Evolutionary conservation across 1,140 invertebrate species (phyloP).

Genomic region (Magallana angulata): DNA sequence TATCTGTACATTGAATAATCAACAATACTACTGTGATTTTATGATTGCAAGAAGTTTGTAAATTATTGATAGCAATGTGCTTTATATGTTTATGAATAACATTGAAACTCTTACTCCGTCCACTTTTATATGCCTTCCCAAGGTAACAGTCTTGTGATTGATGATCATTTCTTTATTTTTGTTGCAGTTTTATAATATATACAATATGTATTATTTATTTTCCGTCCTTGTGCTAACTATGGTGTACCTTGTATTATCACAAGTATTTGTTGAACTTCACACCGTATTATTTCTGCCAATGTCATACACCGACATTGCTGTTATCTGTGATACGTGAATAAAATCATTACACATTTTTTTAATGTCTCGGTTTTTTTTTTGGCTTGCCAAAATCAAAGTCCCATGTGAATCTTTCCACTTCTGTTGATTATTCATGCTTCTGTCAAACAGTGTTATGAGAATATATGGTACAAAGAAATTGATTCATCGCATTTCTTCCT

Average conservation of each 20-base stretch:
- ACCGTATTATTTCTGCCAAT: neutral
- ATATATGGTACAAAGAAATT: neutral
- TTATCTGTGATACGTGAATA: conserved; percentile 33
- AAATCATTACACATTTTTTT: conserved; percentile 20
- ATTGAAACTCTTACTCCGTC: neutral
- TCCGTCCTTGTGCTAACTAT: too few relatives aligned
- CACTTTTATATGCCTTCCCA: neutral
- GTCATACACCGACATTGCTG: neutral
- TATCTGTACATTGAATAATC: too few relatives aligned
- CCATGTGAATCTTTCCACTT: neutral
- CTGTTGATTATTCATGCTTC: neutral
- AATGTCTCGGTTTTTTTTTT: neutral
- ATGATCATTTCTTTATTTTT: neutral
- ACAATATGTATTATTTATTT: neutral
- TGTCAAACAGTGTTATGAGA: neutral
- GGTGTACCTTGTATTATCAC: neutral
- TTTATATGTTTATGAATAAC: too few relatives aligned
- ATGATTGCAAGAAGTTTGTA: too few relatives aligned
- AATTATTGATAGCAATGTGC: too few relatives aligned
- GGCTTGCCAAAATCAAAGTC: neutral
- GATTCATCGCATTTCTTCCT: neutral
- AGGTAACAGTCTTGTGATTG: neutral
- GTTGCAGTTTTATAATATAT: neutral
- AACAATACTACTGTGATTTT: too few relatives aligned
- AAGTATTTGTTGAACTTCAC: conserved; percentile 6